Percentiles rank a stretch among this genome's conserved stretches.
These are phyloP conservation scores for Oostethus manadensis DNA, from an alignment of 2,113 vertebrate genomes.

Conservation along the genomic window DNA sequence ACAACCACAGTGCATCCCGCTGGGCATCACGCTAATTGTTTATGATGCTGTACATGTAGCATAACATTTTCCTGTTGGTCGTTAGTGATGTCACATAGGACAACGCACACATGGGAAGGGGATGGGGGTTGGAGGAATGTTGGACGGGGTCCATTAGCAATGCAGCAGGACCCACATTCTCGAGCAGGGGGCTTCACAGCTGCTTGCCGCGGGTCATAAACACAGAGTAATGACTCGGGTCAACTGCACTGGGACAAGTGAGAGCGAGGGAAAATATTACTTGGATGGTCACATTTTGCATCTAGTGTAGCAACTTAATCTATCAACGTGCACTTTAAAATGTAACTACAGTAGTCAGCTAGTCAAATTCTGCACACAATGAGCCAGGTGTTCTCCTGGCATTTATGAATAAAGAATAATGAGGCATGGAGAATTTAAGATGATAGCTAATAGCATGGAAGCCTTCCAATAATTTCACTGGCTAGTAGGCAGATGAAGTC, in stretches of 20 bases:
- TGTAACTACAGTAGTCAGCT: too few species aligned
- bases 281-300: too few species aligned
- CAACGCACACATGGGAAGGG: constrained; percentile 1
- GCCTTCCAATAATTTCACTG: constrained; percentile 39
- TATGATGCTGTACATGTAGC: too few species aligned
- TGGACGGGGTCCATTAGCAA: constrained; percentile 59
- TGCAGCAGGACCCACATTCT: constrained; percentile 57
- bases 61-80: neutral
- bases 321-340: too few species aligned
- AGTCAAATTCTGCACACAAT: constrained; percentile 3
- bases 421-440: constrained; percentile 40
- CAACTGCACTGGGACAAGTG: constrained; percentile 53
- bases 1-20: too few species aligned
- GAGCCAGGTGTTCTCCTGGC: constrained; percentile 38
- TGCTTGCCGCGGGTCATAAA: constrained; percentile 61
- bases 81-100: constrained; percentile 39
- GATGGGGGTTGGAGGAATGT: constrained; percentile 22
- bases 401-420: constrained; percentile 25
- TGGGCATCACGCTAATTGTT: too few species aligned
- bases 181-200: constrained; percentile 48
- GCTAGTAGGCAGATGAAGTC: constrained; percentile 58
- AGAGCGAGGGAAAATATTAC: constrained; percentile 1
- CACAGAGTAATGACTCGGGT: constrained; percentile 50
- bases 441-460: constrained; percentile 37
- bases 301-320: too few species aligned